Conservation (phyloP, 2,888 invertebrate species). For the Phalera bucephala region DNA sequence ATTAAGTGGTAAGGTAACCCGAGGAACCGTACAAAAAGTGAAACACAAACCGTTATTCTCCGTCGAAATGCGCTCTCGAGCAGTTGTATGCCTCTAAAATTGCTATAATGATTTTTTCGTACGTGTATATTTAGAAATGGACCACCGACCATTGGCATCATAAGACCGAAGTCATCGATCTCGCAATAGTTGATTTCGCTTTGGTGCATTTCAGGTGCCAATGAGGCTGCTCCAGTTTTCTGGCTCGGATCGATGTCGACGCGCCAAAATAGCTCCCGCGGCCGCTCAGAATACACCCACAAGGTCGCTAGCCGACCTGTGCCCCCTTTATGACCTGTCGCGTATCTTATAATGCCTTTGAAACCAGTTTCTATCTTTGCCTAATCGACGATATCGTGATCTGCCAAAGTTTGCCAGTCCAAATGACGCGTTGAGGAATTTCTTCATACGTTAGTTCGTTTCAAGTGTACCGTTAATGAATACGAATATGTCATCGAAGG, state of each 20-base stretch:
- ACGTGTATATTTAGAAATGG: no score
- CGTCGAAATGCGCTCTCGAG: no score
- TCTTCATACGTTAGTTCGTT: conserved; percentile 1
- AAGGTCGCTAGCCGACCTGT: conserved; percentile 64
- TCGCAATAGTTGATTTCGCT: conserved; percentile 18
- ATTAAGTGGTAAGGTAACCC: conserved; percentile 19
- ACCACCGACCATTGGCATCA: conserved; percentile 13
- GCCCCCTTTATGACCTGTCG: conserved; percentile 60
- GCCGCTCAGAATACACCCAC: conserved; percentile 59
- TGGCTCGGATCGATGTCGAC: conserved; percentile 63
- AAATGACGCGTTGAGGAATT: no score
- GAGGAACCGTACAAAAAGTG: conserved; percentile 17
- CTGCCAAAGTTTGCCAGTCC: neutral
- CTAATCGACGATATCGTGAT: conserved; percentile 13
- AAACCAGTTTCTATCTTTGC: conserved; percentile 37
- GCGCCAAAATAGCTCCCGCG: conserved; percentile 65
- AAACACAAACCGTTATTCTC: conserved; percentile 15
- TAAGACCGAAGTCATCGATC: conserved; percentile 37
- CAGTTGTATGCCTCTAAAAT: no score
- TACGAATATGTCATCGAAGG: conserved; percentile 10
- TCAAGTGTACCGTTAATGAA: conserved; percentile 16
- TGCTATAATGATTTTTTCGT: no score
- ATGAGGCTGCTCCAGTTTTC: conserved; percentile 67
- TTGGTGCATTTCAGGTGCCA: conserved; percentile 67
- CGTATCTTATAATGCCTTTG: conserved; percentile 39